Evolutionary conservation across 2,888 invertebrate genomes (phyloP).

Genomic region (Diachrysia chrysitis): DNA sequence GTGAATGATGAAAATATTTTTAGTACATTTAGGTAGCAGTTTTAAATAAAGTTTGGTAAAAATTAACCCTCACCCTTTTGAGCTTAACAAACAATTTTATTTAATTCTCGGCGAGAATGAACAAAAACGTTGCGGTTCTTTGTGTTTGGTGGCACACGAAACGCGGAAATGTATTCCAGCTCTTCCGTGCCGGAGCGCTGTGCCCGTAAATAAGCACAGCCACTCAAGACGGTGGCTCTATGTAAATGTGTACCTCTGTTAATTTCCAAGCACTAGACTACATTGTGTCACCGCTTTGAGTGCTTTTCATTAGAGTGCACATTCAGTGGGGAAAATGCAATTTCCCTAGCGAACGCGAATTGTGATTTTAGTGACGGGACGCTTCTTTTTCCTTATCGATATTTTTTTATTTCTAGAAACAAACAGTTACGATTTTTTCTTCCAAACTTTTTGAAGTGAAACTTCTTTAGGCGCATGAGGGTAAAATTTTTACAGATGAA

Average conservation of each 20-base stretch:
- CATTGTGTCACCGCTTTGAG: constrained; percentile 74
- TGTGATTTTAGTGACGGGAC: constrained; percentile 61
- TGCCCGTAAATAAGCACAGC: constrained; percentile 49
- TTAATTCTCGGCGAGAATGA: constrained; percentile 28
- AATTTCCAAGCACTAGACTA: constrained; percentile 75
- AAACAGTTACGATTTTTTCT: not conserved
- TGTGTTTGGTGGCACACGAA: constrained; percentile 33
- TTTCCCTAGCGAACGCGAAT: constrained; percentile 72
- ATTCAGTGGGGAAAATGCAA: constrained; percentile 78
- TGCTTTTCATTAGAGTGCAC: constrained; percentile 79
- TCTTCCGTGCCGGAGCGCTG: constrained; percentile 27
- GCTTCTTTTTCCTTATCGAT: constrained; percentile 38
- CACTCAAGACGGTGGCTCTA: constrained; percentile 55
- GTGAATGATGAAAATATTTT: not conserved
- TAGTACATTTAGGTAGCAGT: not conserved
- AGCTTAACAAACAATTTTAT: constrained; percentile 34
- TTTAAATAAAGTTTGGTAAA: not conserved
- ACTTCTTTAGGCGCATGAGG: too few relatives aligned
- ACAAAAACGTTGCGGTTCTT: constrained; percentile 39
- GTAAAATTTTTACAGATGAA: too few relatives aligned
- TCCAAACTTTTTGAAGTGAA: too few relatives aligned
- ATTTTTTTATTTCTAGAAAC: constrained; percentile 7
- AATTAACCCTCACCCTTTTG: constrained; percentile 9
- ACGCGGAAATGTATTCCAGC: constrained; percentile 47
- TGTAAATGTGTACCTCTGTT: constrained; percentile 68